Base-by-base conservation (phyloP, 2,888 invertebrate species). In the Heliothis peltigera region DNA sequence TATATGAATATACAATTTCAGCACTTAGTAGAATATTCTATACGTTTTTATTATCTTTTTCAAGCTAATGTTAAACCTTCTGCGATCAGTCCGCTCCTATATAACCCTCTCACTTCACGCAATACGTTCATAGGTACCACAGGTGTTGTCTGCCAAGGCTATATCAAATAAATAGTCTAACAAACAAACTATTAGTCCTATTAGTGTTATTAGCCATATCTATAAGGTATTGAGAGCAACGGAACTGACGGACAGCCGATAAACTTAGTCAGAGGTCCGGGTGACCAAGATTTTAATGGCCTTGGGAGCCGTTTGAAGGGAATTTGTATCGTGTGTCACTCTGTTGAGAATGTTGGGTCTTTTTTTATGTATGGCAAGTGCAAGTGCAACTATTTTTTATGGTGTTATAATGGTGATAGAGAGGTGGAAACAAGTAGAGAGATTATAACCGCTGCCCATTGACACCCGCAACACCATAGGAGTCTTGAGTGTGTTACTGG, bases 141-240 rank as follows among this genome's bases (percentile, higher is more conserved):
- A 79, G 70, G 76, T 79, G 73, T 68, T 64, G 25, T 21, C 59
- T 10, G 19, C 7, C 77, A 77, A 77, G 77, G 79, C 62, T 66
- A 25, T 7, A 35, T 35, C 28, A 28, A 28, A 28, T 28, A 28
- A 28, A 28, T 28, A 28, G 28, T 4, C 35, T 35, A 2, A 35
- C 51, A 57, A 67, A 65, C 49, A 47, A 52, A 35, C 63, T 17
- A 54, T 54, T 69, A 25, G n/a, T 7, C 19, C 55, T 18, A 51
- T 54, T 71, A 60, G 49, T 48, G 35, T 58, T 67, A 65, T 64
- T 72, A 65, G 25, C 56, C 54, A 63, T 66, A 61, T 75, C 44
- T 28, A 18, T 44, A 54, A 32, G 59, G 22, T 48, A 71, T 70
- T 64, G 60, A 43, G 70, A 39, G 21, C 49, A 70, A 64, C 49